These are phyloP conservation scores for Helostoma temminkii DNA, from an alignment of 2,797 vertebrate species.

Conservation along the genomic window DNA sequence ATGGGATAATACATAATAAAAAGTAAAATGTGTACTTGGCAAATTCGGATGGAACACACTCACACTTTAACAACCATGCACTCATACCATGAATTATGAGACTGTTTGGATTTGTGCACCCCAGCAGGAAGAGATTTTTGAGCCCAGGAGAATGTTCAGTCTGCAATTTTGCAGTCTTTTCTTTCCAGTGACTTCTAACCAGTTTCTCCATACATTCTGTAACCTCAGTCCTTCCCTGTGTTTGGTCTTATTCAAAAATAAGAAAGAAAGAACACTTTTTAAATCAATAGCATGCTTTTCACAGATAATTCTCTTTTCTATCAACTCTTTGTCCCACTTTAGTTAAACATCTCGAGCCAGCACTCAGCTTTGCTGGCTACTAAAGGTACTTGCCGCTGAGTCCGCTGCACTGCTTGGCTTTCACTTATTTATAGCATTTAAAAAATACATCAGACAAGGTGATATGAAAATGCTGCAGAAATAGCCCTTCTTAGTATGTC, in stretches of 20 bases:
- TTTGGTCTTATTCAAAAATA: slow-evolving; percentile 52
- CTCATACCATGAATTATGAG: background rate
- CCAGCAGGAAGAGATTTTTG: slow-evolving; percentile 7
- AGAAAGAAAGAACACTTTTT: slow-evolving; percentile 40
- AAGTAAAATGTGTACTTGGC: background rate
- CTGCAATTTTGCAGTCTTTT: background rate
- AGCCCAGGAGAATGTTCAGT: slow-evolving; percentile 19
- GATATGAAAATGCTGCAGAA: slow-evolving; percentile 48
- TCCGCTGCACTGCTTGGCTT: slow-evolving; percentile 27
- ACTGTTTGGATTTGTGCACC: background rate
- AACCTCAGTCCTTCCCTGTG: slow-evolving; percentile 1
- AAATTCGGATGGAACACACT: too few relatives aligned
- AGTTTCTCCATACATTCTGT: slow-evolving; percentile 12
- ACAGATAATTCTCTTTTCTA: slow-evolving; percentile 27
- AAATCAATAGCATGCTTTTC: slow-evolving; percentile 43
- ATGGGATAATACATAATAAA: slow-evolving; percentile 2
- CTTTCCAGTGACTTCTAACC: slow-evolving; percentile 8
- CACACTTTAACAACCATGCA: too few relatives aligned
- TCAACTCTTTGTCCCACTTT: slow-evolving; percentile 75
- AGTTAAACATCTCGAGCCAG: slow-evolving; percentile 59
- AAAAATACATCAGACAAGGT: slow-evolving; percentile 44
- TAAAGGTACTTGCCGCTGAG: slow-evolving; percentile 25
- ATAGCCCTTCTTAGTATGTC: slow-evolving; percentile 29
- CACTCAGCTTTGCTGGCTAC: slow-evolving; percentile 29
- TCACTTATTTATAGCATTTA: slow-evolving; percentile 69